Evolutionary conservation across 2,113 vertebrate species (phyloP).

Genomic region (Acanthisitta chloris): DNA sequence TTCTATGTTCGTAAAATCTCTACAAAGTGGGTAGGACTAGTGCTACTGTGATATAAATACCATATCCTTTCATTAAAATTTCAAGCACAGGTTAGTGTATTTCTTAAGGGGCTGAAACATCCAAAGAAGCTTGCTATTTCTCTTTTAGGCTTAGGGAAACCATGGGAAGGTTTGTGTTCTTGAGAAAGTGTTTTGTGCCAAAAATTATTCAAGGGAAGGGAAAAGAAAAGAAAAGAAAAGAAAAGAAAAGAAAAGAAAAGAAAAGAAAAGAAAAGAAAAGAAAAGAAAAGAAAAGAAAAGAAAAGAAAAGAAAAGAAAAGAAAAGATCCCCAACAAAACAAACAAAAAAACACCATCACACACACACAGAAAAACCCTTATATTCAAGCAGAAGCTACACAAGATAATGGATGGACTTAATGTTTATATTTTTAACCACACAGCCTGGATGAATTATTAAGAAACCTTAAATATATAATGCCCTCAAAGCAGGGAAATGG

Average conservation of each 20-base stretch:
- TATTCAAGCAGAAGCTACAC: constrained; percentile 57
- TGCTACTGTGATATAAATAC: background rate
- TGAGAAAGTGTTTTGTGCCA: no score
- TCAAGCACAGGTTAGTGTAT: background rate
- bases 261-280: no score
- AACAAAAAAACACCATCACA: background rate
- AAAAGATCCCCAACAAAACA: background rate
- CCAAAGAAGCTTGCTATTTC: background rate
- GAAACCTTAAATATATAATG: constrained; percentile 75
- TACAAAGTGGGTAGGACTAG: background rate
- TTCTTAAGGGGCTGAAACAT: background rate
- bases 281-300: no score
- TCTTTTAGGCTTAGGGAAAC: background rate
- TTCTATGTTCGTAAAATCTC: background rate
- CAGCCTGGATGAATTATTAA: constrained; percentile 77
- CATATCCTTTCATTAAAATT: background rate
- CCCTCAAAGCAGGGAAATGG: constrained; percentile 73
- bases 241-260: no score
- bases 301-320: no score
- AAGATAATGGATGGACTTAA: constrained; percentile 67
- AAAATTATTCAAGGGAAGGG: no score
- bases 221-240: no score
- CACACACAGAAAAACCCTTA: background rate
- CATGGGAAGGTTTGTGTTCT: no score
- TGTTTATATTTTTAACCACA: constrained; percentile 75